phyloP scores from a whole-genome alignment of 2,888 invertebrate genomes.

The Muschampia plurimacula region DNA sequence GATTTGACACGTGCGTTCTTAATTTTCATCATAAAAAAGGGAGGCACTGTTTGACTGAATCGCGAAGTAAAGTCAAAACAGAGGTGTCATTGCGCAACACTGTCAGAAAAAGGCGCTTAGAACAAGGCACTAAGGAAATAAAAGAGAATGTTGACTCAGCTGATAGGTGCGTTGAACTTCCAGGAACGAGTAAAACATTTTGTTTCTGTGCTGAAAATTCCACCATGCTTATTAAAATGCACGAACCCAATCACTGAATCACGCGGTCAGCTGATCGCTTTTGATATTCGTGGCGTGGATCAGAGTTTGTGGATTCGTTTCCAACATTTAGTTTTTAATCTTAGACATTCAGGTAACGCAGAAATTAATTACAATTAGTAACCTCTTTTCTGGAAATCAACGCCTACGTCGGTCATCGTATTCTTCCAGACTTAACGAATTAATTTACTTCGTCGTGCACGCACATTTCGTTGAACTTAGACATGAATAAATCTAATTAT shows the following conservation, averaged over 20 bases:
- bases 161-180: slow-evolving; percentile 78
- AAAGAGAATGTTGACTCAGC: slow-evolving; percentile 71
- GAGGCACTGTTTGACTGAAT: slow-evolving; percentile 35
- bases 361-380: slow-evolving; percentile 42
- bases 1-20: slow-evolving; percentile 8
- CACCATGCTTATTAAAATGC: slow-evolving; percentile 49
- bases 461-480: slow-evolving; percentile 4
- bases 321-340: slow-evolving; percentile 36
- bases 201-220: slow-evolving; percentile 53
- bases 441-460: background rate
- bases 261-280: slow-evolving; percentile 52
- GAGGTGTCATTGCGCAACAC: slow-evolving; percentile 62
- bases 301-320: slow-evolving; percentile 35
- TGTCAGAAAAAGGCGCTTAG: slow-evolving; percentile 61
- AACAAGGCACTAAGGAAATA: slow-evolving; percentile 57
- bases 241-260: slow-evolving; percentile 51
- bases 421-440: background rate
- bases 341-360: slow-evolving; percentile 36
- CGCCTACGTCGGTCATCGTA: slow-evolving; percentile 2
- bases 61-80: slow-evolving; percentile 62
- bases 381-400: slow-evolving; percentile 1
- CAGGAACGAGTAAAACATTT: slow-evolving; percentile 61
- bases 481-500: slow-evolving; percentile 40
- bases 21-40: background rate
- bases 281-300: slow-evolving; percentile 42